Base-by-base conservation (phyloP, 2,113 vertebrate species). In the Propithecus coquereli region DNA sequence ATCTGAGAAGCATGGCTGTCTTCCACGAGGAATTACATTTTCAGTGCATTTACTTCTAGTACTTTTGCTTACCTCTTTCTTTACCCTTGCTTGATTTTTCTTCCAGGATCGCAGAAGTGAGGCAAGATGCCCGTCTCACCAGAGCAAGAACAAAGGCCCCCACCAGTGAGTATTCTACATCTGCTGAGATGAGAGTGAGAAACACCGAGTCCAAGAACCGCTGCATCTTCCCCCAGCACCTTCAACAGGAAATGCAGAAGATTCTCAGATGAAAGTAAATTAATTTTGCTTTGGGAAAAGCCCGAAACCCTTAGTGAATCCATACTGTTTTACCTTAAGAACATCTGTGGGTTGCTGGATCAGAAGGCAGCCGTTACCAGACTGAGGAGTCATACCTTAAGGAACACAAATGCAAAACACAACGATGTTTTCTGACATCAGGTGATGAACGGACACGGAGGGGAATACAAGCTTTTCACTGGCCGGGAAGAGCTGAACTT, bases 21-120 rank as follows among this genome's bases (percentile, higher is more conserved):
- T 85, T 94, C 95, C 95, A 87, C 23, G 45, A 96, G 86, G 95
- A 98, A 96, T 96, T 95, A 18, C 79, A 91, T 97, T 97, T 94
- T 94, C 84, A 76, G 93, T 96, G 94, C n/a, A 14, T 82, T 94
- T 83, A 52, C 65, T 81, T n/a, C 0, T 3, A 85, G 12, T n/a
- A 2, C 7, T 0, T 23, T 91, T 89, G 25, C 37, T 77, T 73
- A 83, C 13, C 87, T 63, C 70, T 82, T 83, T 37, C 63, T 96
- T 86, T n/a, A 94, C 40, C 77, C 81, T 65, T 95, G 79, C 90
- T 87, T 97, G 32, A 23, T 97, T 97, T 98, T 98, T 97, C 89
- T 90, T 92, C 54, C 95, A 98, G 98, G 94, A 89, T 50, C 85
- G 27, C 81, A 80, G 77, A 96, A 83, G 70, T 97, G 76, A 95